Conservation (phyloP, 30 jellyfish, hydroid and myxozoan species). For the Thelohanellus kitauei region DNA sequence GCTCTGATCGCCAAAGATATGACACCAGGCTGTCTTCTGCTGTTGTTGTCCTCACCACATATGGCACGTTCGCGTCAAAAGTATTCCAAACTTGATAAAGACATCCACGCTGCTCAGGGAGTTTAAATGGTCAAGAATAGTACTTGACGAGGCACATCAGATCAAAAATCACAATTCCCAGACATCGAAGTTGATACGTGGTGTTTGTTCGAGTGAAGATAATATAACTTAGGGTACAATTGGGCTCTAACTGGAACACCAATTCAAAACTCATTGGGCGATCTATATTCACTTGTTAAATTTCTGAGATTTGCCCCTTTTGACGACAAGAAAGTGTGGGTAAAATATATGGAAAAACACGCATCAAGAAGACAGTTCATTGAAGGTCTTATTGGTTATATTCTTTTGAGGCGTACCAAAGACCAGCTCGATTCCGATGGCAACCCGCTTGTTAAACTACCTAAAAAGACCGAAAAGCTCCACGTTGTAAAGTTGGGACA, state of each 20-base stretch:
- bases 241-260: conserved; percentile 92
- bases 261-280: conserved; percentile 34
- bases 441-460: conserved; percentile 29
- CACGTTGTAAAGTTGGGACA: no score
- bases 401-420: conserved; percentile 45
- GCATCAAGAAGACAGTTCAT: conserved; percentile 17
- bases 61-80: no score
- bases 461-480: no score
- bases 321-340: conserved; percentile 44
- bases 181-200: conserved; percentile 28
- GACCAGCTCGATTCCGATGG: conserved; percentile 29
- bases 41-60: conserved; percentile 43
- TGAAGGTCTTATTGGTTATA: conserved; percentile 19
- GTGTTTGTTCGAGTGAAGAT: background rate
- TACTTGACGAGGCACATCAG: conserved; percentile 54
- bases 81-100: conserved; percentile 7
- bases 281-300: conserved; percentile 26
- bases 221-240: conserved; percentile 15
- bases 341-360: conserved; percentile 25
- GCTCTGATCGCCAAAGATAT: conserved; percentile 26
- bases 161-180: conserved; percentile 30
- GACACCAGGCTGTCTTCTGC: conserved; percentile 21
- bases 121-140: conserved; percentile 36
- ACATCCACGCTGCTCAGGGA: conserved; percentile 10
- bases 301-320: conserved; percentile 48